These are phyloP conservation scores for Daphoenositta chrysoptera DNA, from an alignment of 2,113 vertebrate genomes.

Conservation along the genomic window DNA sequence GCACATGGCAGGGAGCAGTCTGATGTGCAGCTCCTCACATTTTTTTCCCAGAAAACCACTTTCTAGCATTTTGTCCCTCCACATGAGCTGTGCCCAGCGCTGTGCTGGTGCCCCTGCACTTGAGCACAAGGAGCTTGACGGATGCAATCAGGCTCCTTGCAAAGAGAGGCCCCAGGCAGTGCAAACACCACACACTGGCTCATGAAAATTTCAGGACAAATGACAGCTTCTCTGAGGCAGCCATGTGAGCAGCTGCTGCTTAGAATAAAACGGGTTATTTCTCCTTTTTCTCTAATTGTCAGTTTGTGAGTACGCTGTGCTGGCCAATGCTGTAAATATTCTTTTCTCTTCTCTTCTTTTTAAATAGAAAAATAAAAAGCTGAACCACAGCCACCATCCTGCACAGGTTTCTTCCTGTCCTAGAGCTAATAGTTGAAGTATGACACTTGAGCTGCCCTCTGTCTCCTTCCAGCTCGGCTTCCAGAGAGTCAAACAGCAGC, in stretches of 20 bases:
- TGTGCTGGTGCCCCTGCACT: not conserved
- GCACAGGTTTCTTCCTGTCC: not conserved
- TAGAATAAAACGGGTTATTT: not conserved
- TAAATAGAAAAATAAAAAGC: not conserved
- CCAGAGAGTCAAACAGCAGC: not conserved
- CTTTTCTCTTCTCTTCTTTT: not conserved
- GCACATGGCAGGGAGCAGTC: not conserved
- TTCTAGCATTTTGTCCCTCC: not conserved
- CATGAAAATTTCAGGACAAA: constrained; percentile 52
- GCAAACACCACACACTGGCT: constrained; percentile 14
- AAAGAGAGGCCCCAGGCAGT: constrained; percentile 23
- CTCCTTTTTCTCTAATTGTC: not conserved
- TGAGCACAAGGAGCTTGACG: not conserved
- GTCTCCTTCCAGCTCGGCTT: not conserved
- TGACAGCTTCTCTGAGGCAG: constrained; percentile 31
- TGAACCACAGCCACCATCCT: not conserved
- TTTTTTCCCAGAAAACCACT: not conserved
- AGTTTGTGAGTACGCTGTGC: not conserved
- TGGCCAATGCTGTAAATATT: not conserved
- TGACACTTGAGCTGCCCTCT: not conserved
- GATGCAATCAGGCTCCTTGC: constrained; percentile 7
- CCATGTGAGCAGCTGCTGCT: not conserved
- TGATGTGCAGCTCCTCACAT: not conserved
- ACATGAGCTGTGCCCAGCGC: not conserved
- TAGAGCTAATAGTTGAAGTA: not conserved